Evolutionary conservation across 2,888 invertebrate species (phyloP), one percentile per base, ranked within the genome.

Genomic region (Orthosia incerta): DNA sequence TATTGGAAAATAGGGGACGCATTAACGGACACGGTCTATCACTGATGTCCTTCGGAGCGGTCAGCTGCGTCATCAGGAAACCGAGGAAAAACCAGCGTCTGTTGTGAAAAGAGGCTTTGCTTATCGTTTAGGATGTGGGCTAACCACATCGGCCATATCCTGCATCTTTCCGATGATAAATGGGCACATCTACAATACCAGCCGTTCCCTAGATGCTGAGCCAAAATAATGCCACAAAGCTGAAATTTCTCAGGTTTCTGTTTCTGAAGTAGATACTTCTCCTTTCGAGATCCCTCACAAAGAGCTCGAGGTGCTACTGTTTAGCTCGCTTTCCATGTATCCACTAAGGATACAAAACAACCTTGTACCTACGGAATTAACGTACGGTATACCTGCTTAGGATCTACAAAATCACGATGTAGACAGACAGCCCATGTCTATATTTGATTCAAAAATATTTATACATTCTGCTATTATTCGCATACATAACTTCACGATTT

Each of bases 391-490:
- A n/a, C 23, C 66, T 55, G 62, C 48, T 65, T 53, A 56, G 75
- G 67, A 73, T 71, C 23, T 45, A 60, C 39, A 57, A 62, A 56
- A 46, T 12, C 15, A 23, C 20, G 13, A 13, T n/a, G 31, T 39
- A 59, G 56, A 66, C 63, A 60, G 1, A n/a, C n/a, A 23, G 20
- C 51, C 50, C 50, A 57, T 39, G 55, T 15, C 83, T 63, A 71
- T 72, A 66, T 82, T 63, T 15, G 62, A n/a, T 20, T 23, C 69
- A 60, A 65, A 60, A 75, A 76, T 75, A 83, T 75, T 75, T 48
- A 82, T 31, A 55, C 57, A 56, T 23, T 53, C 11, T 31, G 46
- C 61, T 73, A 82, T 84, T 84, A 85, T 86, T 86, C 67, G 62
- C 71, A 68, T 26, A 13, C 66, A 79, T 74, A 74, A 45, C 74